phyloP scores from a whole-genome alignment of 2,113 vertebrate species.

The Diphyllodes magnificus region DNA sequence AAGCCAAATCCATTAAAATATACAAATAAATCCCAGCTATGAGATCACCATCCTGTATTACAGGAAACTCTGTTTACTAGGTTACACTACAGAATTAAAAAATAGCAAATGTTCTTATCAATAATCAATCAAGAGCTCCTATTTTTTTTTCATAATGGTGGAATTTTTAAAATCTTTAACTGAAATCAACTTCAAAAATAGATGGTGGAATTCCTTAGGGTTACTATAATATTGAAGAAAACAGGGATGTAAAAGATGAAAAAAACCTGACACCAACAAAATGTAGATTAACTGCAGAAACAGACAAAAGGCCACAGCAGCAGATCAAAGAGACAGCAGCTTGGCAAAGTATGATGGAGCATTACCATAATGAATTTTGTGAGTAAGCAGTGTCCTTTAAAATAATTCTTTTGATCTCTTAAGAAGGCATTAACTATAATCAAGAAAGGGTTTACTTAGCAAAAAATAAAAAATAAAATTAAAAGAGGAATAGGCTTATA shows the following conservation, averaged over 20 bases:
- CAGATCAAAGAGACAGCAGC: constrained; percentile 68
- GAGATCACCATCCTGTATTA: not conserved
- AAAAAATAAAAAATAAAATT: not conserved
- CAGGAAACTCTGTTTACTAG: not conserved
- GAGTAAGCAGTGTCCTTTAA: constrained; percentile 68
- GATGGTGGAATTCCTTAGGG: constrained; percentile 6
- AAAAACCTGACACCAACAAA: constrained; percentile 61
- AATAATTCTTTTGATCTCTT: constrained; percentile 69
- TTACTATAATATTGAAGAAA: constrained; percentile 20
- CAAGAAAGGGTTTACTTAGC: constrained; percentile 55
- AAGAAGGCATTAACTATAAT: constrained; percentile 70
- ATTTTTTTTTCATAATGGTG: constrained; percentile 8
- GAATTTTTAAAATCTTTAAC: not conserved
- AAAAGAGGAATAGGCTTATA: not conserved
- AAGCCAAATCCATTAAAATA: constrained; percentile 16
- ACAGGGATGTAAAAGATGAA: constrained; percentile 9
- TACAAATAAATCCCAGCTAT: constrained; percentile 40
- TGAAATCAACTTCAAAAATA: not conserved
- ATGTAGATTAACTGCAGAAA: constrained; percentile 70
- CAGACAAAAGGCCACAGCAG: constrained; percentile 50
- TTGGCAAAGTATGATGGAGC: constrained; percentile 42
- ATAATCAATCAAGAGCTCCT: not conserved
- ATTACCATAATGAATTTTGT: constrained; percentile 75
- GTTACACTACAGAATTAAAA: not conserved
- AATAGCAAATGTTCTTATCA: not conserved